Base-by-base conservation (phyloP, 2,888 invertebrate genomes). In the Apamea sordens region DNA sequence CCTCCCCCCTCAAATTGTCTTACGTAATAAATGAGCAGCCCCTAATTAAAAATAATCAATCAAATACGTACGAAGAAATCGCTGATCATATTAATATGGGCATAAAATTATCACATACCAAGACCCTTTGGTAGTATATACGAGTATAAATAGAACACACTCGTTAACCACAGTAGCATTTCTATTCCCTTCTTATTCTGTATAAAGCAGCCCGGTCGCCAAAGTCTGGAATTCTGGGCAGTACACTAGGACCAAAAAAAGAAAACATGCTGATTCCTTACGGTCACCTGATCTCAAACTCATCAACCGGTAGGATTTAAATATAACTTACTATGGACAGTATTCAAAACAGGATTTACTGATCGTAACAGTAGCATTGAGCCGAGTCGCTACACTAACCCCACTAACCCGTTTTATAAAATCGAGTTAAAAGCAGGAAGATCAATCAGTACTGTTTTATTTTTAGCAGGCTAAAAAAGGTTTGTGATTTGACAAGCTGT, bases 371-470 rank as follows among this genome's bases (percentile, higher is more conserved):
- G 72, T 78, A 71, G 78, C 67, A 36, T 50, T n/a, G 53, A 71
- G 36, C 50, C 15, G 24, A 76, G 67, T 53, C 21, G 47, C 24
- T 56, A 24, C 47, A 63, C 32, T 71, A 78, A 85, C 84, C 76
- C 44, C 47, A 63, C 32, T 71, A 78, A 85, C 84, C 76, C 44
- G 82, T 85, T 84, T 85, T 74, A 61, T 82, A 73, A 73, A 74
- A 73, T 76, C 78, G 28, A 85, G 67, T 78, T 59, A 73, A 76
- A 73, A 85, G 44, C 73, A 84, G 84, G 85, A 84, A 77, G 73
- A 85, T 76, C 72, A 73, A 73, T 84, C 70, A 75, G 63, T 47
- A 1, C 7, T 7, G 10, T 50, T n/a, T 63, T 76, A 84, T 80
- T 77, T 77, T 76, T 77, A 85, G 50, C 61, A 28, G n/a, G 53